Evolutionary conservation across 2,113 vertebrate genomes (phyloP), one percentile per base, ranked within the genome.

Genomic region (Eonycteris spelaea): DNA sequence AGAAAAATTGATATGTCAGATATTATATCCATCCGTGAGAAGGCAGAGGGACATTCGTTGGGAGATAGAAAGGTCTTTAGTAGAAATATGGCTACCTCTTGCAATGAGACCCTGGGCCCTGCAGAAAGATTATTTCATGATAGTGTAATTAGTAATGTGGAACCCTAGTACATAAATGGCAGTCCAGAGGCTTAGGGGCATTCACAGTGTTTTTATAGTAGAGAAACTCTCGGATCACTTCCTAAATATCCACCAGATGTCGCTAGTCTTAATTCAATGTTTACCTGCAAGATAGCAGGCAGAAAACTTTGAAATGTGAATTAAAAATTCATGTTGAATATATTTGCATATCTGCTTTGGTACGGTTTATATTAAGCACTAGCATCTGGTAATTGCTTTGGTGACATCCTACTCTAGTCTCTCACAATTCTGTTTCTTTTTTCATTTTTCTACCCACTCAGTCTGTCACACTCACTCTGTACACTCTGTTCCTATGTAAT

Each of bases 171-270:
- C 61, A 22, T 19, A 6, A 73, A 53, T 51, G 51, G 16, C 84
- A 74, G 53, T 8, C 2, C 33, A 86, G 78, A 63, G 48, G 15
- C 12, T 13, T 6, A n/a, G 26, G 30, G 0, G 61, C 16, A 26
- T n/a, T n/a, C 57, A 40, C 22, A 8, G 33, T 53, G 22, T 78
- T 94, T 75, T 89, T 38, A 22, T n/a, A 70, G 12, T 53, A 73
- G 40, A 48, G 82, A 22, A 80, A 89, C 21, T 28, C 86, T 16
- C 33, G 40, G 24, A 19, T 91, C 71, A 18, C 67, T 96, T 92
- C 94, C 90, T 90, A 51, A 89, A n/a, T 2, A 78, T 51, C 98
- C 98, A 97, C 98, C 97, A 99, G 98, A 63, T 98, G 98, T 97
- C 98, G 94, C 97, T 97, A 91, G 61, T 63, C 90, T 84, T 93